Base-by-base conservation (phyloP, 2,888 invertebrate genomes). In the Rhagonycha fulva region DNA sequence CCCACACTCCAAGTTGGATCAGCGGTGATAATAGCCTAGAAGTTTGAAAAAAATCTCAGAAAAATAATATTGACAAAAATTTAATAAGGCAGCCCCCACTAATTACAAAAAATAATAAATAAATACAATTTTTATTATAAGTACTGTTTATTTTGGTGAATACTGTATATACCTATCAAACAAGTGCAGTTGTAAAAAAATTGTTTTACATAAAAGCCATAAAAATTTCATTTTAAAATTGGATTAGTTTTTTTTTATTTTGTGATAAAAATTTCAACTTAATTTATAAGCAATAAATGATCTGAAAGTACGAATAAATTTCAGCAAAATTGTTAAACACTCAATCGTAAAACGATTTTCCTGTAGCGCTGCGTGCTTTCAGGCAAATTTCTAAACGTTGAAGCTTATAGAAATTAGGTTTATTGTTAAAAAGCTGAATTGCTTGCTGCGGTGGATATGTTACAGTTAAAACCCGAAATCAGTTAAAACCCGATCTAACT, bases 341-440 rank as follows among this genome's bases (percentile, higher is more conserved):
- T 66, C 30, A 71, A 71, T 63, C 63, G 63, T 63, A 71, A 71
- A 71, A 71, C 71, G 71, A 71, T 71, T 71, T 71, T 66, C 71
- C 71, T 71, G 71, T 71, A 71, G 47, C 19, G 63, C 61, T 62
- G 24, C 19, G 30, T 62, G 71, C 71, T 66, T 32, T 66, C 19
- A 71, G 63, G 71, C 63, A 71, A 71, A 63, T 71, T 63, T 32
- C 11, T 9, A 14, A 47, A 24, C 28, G 28, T 28, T 62, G 28
- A 62, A 70, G 70, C 63, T 71, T 66, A 71, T n/a, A 71, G 66
- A 63, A 66, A 71, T 71, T 71, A 71, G 71, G 66, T 71, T 71
- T 71, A 63, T 71, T 28, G 71, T 30, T 71, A 71, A 63, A 70
- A 71, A 32, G 63, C 24, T 66, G 24, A 66, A 66, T 66, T 66